A percentile compares a stretch with the other conserved stretches of the same genome.
phyloP scores from a whole-genome alignment of 2,888 invertebrate genomes.

The Adelognathus sp. region DNA sequence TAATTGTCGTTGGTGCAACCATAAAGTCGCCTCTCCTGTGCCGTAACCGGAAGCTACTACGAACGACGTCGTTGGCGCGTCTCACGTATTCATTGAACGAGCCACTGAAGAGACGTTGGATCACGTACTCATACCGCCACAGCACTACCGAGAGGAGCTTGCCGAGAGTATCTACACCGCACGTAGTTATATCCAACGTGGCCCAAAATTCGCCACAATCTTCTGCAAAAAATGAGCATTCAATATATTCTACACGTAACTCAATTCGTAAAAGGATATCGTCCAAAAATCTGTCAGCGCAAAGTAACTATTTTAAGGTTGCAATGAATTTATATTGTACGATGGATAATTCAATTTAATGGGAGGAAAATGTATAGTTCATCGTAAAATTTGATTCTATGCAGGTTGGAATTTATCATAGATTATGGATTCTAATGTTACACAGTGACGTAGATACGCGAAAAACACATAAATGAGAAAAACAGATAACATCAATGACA shows the following conservation, averaged over 20 bases:
- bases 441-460: too few species aligned
- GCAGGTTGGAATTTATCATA: too few species aligned
- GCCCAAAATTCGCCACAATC: slow-evolving; percentile 1
- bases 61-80: slow-evolving; percentile 17
- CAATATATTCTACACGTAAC: background rate
- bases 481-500: too few species aligned
- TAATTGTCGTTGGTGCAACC: slow-evolving; percentile 25
- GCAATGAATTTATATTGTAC: too few species aligned
- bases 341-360: too few species aligned
- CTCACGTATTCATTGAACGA: slow-evolving; percentile 54
- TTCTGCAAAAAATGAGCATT: background rate
- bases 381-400: too few species aligned
- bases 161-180: background rate
- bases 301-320: too few species aligned
- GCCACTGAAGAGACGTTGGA: slow-evolving; percentile 42
- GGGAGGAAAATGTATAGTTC: too few species aligned
- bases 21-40: background rate
- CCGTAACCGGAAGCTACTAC: slow-evolving; percentile 4
- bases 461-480: too few species aligned
- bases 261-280: background rate
- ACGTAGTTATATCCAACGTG: background rate
- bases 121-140: slow-evolving; percentile 35
- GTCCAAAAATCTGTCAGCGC: too few species aligned
- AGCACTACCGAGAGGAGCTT: background rate
- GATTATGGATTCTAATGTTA: too few species aligned